phyloP scores from a whole-genome alignment of 2,888 invertebrate genomes.

The Cephus sareptanus region DNA sequence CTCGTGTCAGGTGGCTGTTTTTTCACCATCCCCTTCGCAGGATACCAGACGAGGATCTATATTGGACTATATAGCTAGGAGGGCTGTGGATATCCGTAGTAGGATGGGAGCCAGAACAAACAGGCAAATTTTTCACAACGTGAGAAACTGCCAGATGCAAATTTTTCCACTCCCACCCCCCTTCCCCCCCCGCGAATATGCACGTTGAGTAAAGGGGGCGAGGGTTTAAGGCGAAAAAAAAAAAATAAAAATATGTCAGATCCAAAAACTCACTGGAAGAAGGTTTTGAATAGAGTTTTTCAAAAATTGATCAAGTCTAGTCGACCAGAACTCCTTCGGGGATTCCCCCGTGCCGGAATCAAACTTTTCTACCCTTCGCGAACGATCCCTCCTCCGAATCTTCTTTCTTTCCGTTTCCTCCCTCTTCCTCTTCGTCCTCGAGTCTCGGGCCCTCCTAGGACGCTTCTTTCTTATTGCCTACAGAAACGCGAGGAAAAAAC shows the following conservation, averaged over 20 bases:
- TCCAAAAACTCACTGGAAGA: background rate
- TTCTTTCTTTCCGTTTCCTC: background rate
- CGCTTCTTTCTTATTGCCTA: background rate
- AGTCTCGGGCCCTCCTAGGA: background rate
- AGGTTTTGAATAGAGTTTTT: background rate
- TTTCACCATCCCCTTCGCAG: background rate
- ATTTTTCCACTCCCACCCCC: background rate
- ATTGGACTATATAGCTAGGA: background rate
- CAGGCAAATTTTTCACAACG: background rate
- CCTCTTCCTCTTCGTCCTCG: background rate
- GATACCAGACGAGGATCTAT: background rate
- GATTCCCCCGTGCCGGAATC: background rate
- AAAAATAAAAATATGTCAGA: background rate
- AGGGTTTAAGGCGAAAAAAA: background rate
- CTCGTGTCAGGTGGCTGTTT: background rate
- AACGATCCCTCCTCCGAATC: background rate
- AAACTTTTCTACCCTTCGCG: background rate
- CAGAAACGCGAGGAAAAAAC: background rate
- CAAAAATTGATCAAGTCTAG: background rate
- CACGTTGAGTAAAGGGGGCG: background rate
- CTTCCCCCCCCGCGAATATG: background rate
- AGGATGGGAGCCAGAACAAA: background rate
- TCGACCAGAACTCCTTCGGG: background rate
- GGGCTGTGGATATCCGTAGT: background rate
- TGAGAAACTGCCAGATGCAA: background rate